Evolutionary conservation across 1,140 invertebrate genomes (phyloP).

Genomic region (Phocides pigmalion): DNA sequence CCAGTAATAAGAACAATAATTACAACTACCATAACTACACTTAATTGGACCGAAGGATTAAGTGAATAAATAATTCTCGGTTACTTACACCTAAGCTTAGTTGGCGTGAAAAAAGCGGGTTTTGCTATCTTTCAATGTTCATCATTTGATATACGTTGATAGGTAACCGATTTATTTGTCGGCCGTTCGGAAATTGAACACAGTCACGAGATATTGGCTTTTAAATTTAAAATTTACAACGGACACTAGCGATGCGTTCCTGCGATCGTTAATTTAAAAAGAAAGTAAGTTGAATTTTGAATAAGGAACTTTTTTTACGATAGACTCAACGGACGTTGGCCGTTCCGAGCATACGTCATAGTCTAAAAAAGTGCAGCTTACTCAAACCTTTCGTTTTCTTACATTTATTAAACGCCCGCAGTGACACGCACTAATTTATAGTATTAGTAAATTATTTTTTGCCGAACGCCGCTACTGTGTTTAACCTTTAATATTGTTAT

Average conservation of each 20-base stretch:
- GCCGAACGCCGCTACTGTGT: constrained; percentile 6
- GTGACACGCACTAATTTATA: constrained; percentile 28
- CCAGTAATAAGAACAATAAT: constrained; percentile 64
- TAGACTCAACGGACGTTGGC: constrained; percentile 9
- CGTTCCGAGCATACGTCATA: constrained; percentile 10
- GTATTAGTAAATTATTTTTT: constrained; percentile 33
- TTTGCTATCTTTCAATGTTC: constrained; percentile 50
- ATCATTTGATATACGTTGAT: constrained; percentile 59
- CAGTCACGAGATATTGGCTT: constrained; percentile 54
- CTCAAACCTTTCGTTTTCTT: constrained; percentile 19
- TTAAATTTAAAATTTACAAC: constrained; percentile 46
- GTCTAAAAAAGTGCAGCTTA: constrained; percentile 25
- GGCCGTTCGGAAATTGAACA: constrained; percentile 52
- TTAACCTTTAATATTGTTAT: constrained; percentile 28
- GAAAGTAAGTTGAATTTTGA: constrained; percentile 43
- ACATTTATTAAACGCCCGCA: constrained; percentile 26
- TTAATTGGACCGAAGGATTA: constrained; percentile 72
- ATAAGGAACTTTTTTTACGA: constrained; percentile 28
- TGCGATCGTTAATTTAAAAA: constrained; percentile 45
- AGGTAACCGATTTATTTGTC: constrained; percentile 60
- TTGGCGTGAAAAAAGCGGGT: constrained; percentile 49
- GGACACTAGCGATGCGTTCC: constrained; percentile 38
- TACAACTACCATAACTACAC: constrained; percentile 57
- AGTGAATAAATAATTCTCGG: constrained; percentile 61
- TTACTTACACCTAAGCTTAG: constrained; percentile 37